Conservation (phyloP, 1,140 invertebrate genomes). For the Lutraria rhynchaena region DNA sequence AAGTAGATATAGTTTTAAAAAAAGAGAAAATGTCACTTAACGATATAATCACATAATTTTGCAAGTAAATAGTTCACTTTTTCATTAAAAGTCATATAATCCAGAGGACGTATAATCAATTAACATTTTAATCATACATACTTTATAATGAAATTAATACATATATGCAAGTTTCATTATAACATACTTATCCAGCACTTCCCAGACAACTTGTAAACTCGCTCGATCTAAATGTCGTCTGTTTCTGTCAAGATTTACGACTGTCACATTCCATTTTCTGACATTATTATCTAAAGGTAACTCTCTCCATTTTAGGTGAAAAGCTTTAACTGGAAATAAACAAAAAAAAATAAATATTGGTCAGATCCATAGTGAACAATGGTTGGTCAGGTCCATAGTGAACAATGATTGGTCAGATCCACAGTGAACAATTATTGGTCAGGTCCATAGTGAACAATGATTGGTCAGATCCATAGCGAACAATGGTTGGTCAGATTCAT, state of each 20-base stretch:
- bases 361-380: too few species aligned
- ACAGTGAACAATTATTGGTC: too few species aligned
- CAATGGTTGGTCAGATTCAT: too few species aligned
- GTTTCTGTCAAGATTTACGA: slow-evolving; percentile 94
- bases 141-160: background rate
- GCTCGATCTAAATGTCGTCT: slow-evolving; percentile 98
- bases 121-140: background rate
- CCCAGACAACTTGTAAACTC: slow-evolving; percentile 98
- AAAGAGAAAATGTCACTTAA: background rate
- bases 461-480: too few species aligned
- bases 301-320: slow-evolving; percentile 98
- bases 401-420: too few species aligned
- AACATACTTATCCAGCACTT: slow-evolving; percentile 94
- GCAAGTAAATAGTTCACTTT: background rate
- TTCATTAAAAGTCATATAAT: background rate
- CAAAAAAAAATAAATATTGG: too few species aligned
- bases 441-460: too few species aligned
- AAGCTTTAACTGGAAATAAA: slow-evolving; percentile 98
- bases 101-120: background rate
- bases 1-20: too few species aligned
- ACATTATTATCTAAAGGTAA: slow-evolving; percentile 97
- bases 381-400: too few species aligned
- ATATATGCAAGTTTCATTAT: too few species aligned
- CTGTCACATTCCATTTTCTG: slow-evolving; percentile 96
- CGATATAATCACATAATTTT: background rate